Percentiles rank a stretch among this genome's conserved stretches.
Conservation (phyloP, 2,113 vertebrate species). For the Lutjanus erythropterus region DNA sequence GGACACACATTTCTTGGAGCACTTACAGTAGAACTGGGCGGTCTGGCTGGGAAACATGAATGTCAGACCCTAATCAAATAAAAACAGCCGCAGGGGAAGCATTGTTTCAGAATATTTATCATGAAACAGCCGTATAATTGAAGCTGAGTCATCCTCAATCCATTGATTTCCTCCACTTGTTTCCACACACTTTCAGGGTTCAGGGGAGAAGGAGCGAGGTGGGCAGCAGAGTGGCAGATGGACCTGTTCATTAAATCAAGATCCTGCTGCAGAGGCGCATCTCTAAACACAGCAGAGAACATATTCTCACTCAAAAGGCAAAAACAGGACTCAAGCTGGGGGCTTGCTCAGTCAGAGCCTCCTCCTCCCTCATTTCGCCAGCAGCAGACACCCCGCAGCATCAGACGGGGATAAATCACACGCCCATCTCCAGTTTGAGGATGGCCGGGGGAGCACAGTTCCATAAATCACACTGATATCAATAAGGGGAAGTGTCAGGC, state of each 20-base stretch:
- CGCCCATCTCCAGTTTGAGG: constrained; percentile 70
- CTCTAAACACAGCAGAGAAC: constrained; percentile 12
- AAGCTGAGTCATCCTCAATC: constrained; percentile 45
- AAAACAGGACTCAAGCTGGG: constrained; percentile 8
- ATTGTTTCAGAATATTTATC: constrained; percentile 34
- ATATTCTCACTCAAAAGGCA: constrained; percentile 11
- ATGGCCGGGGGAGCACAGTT: constrained; percentile 58
- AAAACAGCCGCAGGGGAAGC: constrained; percentile 21
- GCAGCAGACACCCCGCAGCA: constrained; percentile 51
- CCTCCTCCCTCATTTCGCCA: constrained; percentile 45
- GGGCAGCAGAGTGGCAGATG: neutral
- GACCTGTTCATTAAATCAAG: constrained; percentile 56
- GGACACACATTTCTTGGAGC: constrained; percentile 32
- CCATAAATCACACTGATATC: constrained; percentile 83
- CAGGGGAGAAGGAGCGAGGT: neutral
- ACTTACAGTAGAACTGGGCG: constrained; percentile 41
- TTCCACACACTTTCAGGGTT: constrained; percentile 2
- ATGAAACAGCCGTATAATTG: constrained; percentile 31
- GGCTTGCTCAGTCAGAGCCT: constrained; percentile 23
- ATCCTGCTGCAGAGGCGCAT: constrained; percentile 33
- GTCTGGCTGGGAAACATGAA: constrained; percentile 49
- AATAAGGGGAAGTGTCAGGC: constrained; percentile 78
- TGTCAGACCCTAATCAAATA: constrained; percentile 50
- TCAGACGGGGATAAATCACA: constrained; percentile 72
- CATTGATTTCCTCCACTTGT: constrained; percentile 29